A percentile compares a stretch with the other conserved stretches of the same genome.
Conservation (phyloP, 1,140 invertebrate species). For the Bombus polaris region DNA sequence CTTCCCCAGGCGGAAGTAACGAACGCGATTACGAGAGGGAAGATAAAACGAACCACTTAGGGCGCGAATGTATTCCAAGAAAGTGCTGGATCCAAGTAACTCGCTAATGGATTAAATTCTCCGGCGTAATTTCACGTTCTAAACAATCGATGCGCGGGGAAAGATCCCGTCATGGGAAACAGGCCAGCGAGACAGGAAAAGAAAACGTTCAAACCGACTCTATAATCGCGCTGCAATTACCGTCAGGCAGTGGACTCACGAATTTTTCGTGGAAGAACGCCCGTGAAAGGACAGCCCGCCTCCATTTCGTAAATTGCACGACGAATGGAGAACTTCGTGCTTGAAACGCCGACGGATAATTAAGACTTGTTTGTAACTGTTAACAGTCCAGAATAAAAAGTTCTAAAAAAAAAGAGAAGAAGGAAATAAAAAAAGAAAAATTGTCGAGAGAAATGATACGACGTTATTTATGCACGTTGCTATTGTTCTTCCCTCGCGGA, state of each 20-base stretch:
- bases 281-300: background rate
- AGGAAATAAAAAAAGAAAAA: background rate
- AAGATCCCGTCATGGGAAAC: background rate
- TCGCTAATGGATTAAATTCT: constrained; percentile 40
- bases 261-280: background rate
- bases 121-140: constrained; percentile 3
- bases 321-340: background rate
- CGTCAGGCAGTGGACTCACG: background rate
- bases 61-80: background rate
- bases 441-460: background rate
- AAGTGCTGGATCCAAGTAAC: too few relatives aligned
- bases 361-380: background rate
- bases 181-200: background rate
- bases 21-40: constrained; percentile 6
- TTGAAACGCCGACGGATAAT: constrained; percentile 6
- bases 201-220: constrained; percentile 5
- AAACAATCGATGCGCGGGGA: background rate
- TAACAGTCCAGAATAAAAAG: background rate
- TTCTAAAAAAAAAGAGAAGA: too few relatives aligned
- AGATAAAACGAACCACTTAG: background rate
- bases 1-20: background rate
- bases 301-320: constrained; percentile 43
- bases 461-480: background rate
- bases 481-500: background rate
- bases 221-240: constrained; percentile 29